Conservation (phyloP, 2,797 vertebrate genomes). For the Salarias fasciatus region DNA sequence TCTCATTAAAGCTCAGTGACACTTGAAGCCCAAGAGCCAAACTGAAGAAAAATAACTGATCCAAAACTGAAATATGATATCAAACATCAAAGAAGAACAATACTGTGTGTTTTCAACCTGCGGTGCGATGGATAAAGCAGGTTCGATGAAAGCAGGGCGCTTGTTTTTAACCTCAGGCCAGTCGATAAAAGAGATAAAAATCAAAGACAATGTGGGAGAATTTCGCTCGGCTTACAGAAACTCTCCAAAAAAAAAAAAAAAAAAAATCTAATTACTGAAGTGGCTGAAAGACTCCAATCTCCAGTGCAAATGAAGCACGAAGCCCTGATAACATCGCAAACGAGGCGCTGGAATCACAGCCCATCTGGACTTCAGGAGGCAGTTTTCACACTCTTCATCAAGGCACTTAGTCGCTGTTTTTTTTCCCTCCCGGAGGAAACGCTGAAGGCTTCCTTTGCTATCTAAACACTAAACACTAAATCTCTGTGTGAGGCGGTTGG, state of each 20-base stretch:
- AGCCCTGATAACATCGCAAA: constrained; percentile 41
- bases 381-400: constrained; percentile 27
- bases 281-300: constrained; percentile 49
- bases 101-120: too few species aligned
- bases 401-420: constrained; percentile 4
- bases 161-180: constrained; percentile 11
- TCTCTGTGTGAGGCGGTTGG: not conserved
- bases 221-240: constrained; percentile 32
- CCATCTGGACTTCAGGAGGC: constrained; percentile 50
- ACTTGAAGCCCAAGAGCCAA: too few species aligned
- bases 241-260: constrained; percentile 31
- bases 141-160: too few species aligned
- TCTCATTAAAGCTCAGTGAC: too few species aligned
- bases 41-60: too few species aligned
- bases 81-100: too few species aligned
- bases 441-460: not conserved
- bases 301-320: constrained; percentile 45
- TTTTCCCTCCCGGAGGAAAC: constrained; percentile 12
- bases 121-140: too few species aligned
- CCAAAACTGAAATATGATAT: too few species aligned
- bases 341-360: constrained; percentile 32
- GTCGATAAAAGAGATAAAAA: constrained; percentile 16
- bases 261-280: constrained; percentile 39
- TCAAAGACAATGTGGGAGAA: constrained; percentile 3
- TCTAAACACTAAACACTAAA: constrained; percentile 11